These are phyloP conservation scores for Philopotamus ludificatus DNA, from an alignment of 1,140 invertebrate species.

Conservation along the genomic window DNA sequence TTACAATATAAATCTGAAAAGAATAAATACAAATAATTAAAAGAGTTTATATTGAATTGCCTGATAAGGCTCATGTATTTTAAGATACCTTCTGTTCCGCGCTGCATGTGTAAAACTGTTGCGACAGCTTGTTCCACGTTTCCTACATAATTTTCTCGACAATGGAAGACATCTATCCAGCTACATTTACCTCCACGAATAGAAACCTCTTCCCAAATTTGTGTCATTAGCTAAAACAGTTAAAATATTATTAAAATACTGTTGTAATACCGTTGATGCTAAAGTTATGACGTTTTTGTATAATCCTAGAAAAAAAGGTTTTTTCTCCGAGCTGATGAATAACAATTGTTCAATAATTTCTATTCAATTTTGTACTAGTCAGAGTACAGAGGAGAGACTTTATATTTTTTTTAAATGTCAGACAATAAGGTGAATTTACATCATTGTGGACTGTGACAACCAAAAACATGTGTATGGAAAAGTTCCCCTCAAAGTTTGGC, in stretches of 20 bases:
- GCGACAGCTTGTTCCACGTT: conserved; percentile 40
- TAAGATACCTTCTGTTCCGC: conserved; percentile 24
- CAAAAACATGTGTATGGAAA: no score
- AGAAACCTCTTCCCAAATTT: conserved; percentile 56
- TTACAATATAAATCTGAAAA: conserved; percentile 40
- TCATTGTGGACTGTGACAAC: no score
- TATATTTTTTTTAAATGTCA: no score
- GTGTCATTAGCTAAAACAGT: conserved; percentile 59
- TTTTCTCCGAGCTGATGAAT: no score
- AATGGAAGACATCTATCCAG: conserved; percentile 48
- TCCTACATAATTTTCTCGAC: conserved; percentile 42
- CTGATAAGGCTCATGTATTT: neutral
- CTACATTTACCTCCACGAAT: conserved; percentile 45
- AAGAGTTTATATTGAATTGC: conserved; percentile 1
- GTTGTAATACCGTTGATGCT: no score
- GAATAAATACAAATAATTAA: conserved; percentile 17
- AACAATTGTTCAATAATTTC: no score
- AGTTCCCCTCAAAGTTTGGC: no score
- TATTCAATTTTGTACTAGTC: no score
- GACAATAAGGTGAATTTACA: no score
- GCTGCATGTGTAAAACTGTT: conserved; percentile 26
- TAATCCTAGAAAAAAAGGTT: no score
- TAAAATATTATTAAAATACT: neutral
- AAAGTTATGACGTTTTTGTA: no score
- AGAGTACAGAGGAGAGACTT: no score